Percentiles rank a stretch among this genome's conserved stretches.
Conservation (phyloP, 2,797 vertebrate genomes). For the Picus viridis region DNA sequence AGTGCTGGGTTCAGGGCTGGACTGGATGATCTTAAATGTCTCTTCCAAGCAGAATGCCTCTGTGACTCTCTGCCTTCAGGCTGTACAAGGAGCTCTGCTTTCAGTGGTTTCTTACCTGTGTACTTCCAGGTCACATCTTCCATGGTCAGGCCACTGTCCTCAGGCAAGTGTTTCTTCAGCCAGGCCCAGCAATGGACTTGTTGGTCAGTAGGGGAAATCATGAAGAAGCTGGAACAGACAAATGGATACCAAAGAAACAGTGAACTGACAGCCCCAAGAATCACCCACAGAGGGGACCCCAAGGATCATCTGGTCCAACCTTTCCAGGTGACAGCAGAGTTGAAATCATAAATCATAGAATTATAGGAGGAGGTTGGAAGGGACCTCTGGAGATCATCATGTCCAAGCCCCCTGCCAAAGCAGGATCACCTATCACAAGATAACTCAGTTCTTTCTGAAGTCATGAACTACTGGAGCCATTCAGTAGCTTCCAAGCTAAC, state of each 20-base stretch:
- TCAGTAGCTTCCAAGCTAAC: background rate
- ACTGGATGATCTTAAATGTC: no score
- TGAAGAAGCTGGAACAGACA: conserved; percentile 88
- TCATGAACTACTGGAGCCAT: background rate
- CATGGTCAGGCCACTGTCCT: conserved; percentile 87
- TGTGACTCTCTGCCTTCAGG: background rate
- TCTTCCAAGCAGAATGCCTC: no score
- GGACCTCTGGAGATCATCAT: no score
- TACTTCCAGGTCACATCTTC: conserved; percentile 99
- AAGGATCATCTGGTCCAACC: no score
- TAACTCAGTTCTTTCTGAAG: background rate
- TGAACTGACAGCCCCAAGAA: background rate
- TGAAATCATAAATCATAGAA: no score
- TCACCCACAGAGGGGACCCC: no score
- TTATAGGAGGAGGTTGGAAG: no score
- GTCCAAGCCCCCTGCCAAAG: no score
- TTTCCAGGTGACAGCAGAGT: no score
- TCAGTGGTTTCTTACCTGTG: conserved; percentile 82
- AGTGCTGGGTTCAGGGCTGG: no score
- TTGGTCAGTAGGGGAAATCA: conserved; percentile 97
- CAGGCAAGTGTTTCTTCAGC: conserved; percentile 92
- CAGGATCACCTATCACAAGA: background rate
- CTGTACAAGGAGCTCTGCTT: background rate
- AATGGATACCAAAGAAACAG: conserved; percentile 25
- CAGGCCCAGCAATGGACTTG: conserved; percentile 98